These are phyloP conservation scores for Corvus hawaiiensis DNA, from an alignment of 2,113 vertebrate species.

Conservation along the genomic window DNA sequence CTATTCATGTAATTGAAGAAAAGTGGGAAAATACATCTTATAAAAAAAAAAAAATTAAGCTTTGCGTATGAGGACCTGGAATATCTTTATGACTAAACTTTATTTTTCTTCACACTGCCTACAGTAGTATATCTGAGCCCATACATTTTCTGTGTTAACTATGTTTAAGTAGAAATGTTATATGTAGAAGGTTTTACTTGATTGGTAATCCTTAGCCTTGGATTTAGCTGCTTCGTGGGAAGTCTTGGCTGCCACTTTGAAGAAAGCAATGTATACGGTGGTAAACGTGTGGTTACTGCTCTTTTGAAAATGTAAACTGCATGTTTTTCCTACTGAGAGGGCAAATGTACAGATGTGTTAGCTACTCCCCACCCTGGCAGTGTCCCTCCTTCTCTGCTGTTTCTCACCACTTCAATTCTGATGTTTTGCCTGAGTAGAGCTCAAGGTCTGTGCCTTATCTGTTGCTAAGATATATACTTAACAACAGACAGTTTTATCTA, in stretches of 20 bases:
- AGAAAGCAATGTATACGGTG: fast-evolving
- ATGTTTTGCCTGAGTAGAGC: neutral
- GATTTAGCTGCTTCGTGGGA: neutral
- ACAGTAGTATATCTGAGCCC: neutral
- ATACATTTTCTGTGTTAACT: neutral
- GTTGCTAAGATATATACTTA: neutral
- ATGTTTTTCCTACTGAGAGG: neutral
- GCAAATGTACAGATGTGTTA: neutral
- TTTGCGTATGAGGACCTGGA: neutral
- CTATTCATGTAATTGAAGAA: neutral
- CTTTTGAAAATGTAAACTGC: neutral
- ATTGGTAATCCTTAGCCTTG: neutral
- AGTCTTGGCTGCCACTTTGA: neutral
- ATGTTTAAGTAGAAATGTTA: neutral
- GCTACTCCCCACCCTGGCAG: neutral
- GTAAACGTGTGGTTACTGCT: neutral
- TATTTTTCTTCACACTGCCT: neutral
- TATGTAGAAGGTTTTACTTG: neutral
- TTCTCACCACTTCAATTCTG: neutral
- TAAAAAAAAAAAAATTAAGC: neutral
- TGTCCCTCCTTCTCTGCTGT: neutral
- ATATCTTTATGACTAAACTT: neutral
- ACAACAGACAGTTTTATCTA: neutral
- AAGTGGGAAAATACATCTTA: neutral
- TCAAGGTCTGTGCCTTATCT: neutral